These are phyloP conservation scores for Melangyna quadrimaculata DNA, from an alignment of 2,888 invertebrate species.

Conservation along the genomic window DNA sequence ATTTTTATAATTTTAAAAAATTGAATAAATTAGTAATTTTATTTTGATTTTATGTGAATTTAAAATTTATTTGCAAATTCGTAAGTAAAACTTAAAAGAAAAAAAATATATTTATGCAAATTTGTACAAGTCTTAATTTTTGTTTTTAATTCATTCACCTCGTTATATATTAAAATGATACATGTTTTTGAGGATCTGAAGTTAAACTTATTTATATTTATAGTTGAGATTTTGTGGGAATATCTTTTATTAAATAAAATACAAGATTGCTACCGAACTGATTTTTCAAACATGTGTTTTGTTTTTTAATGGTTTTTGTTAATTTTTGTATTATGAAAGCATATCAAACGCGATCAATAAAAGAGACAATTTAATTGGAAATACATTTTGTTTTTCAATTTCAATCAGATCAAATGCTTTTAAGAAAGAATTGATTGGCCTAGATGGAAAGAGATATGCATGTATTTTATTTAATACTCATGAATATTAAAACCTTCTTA, in stretches of 20 bases:
- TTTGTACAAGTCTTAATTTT: not conserved
- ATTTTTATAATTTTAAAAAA: not conserved
- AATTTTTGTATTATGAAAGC: not conserved
- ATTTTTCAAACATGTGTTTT: conserved; percentile 35
- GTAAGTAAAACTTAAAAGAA: conserved; percentile 9
- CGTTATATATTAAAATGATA: conserved; percentile 40
- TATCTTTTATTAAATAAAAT: conserved; percentile 2
- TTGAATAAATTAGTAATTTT: conserved; percentile 50
- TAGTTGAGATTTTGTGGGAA: conserved; percentile 1
- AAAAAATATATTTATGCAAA: not conserved
- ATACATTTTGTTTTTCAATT: not conserved
- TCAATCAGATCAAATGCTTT: conserved; percentile 5
- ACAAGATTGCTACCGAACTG: conserved; percentile 46
- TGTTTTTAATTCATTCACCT: conserved; percentile 9
- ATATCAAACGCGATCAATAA: conserved; percentile 1
- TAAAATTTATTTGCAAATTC: conserved; percentile 49
- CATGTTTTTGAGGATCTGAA: conserved; percentile 11
- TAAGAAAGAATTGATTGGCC: not conserved
- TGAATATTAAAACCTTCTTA: not conserved
- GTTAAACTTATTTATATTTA: conserved; percentile 27
- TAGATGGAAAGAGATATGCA: not conserved
- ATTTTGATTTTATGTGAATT: conserved; percentile 44
- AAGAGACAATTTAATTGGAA: conserved; percentile 15
- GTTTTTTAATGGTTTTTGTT: not conserved
- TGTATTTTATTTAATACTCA: not conserved